A percentile compares a stretch with the other conserved stretches of the same genome.
Evolutionary conservation across 2,888 invertebrate species (phyloP).

Genomic region (Ceraclea dissimilis): DNA sequence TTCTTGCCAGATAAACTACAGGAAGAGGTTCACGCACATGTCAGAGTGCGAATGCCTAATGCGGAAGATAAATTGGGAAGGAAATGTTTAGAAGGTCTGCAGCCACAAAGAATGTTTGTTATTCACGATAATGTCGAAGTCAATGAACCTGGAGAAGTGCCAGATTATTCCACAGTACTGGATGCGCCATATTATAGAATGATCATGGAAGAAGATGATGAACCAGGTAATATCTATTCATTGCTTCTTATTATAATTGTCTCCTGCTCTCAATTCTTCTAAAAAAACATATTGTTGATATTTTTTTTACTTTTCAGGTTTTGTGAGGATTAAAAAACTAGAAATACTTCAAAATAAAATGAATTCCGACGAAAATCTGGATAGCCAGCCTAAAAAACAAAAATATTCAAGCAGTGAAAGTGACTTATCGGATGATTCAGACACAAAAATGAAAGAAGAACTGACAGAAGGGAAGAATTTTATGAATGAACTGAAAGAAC

Average conservation of each 20-base stretch:
- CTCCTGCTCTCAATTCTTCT: too few relatives aligned
- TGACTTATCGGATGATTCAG: slow-evolving; percentile 7
- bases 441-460: slow-evolving; percentile 11
- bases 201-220: slow-evolving; percentile 48
- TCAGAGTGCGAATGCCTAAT: slow-evolving; percentile 39
- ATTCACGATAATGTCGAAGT: slow-evolving; percentile 70
- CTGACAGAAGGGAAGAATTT: slow-evolving; percentile 17
- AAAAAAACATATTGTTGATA: too few relatives aligned
- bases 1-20: slow-evolving; percentile 64
- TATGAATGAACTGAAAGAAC: slow-evolving; percentile 15
- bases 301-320: slow-evolving; percentile 41
- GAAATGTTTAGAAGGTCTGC: slow-evolving; percentile 46
- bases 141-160: slow-evolving; percentile 53
- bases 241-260: background rate
- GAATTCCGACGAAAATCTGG: slow-evolving; percentile 37
- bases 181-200: slow-evolving; percentile 58
- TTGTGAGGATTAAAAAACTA: slow-evolving; percentile 47
- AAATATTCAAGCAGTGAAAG: slow-evolving; percentile 30
- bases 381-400: slow-evolving; percentile 30
- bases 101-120: slow-evolving; percentile 57
- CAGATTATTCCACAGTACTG: slow-evolving; percentile 51
- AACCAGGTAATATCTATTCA: slow-evolving; percentile 34
- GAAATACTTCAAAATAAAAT: slow-evolving; percentile 41
- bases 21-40: slow-evolving; percentile 55
- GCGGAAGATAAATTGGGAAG: slow-evolving; percentile 28